phyloP scores from a whole-genome alignment of 2,113 vertebrate species.

The Verasper variegatus region DNA sequence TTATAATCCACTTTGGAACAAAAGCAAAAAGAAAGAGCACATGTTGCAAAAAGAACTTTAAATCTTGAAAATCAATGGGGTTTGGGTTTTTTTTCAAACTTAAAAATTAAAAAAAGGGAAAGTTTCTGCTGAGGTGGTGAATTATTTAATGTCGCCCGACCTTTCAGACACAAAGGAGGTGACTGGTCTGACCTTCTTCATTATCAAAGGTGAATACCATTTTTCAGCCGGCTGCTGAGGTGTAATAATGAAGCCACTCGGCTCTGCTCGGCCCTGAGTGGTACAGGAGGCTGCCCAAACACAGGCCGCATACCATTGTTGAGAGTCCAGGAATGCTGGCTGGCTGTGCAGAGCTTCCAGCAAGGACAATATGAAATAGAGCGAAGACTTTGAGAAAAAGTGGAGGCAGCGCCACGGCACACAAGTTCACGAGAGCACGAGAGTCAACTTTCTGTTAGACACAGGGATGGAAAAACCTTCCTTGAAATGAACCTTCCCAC shows the following conservation, averaged over 20 bases:
- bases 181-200: conserved; percentile 8
- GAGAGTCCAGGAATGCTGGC: conserved; percentile 38
- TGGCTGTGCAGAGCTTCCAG: background rate
- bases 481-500: background rate
- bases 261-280: conserved; percentile 26
- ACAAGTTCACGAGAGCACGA: background rate
- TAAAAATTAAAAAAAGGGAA: background rate
- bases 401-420: too few relatives aligned
- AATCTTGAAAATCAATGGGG: background rate
- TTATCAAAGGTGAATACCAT: conserved; percentile 51
- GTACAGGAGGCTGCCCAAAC: conserved; percentile 40
- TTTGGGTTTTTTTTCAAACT: background rate
- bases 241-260: conserved; percentile 50
- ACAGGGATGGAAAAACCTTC: background rate
- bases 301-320: conserved; percentile 50
- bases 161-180: conserved; percentile 25
- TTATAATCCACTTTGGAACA: background rate
- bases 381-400: too few relatives aligned
- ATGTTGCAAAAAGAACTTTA: background rate
- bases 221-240: conserved; percentile 48
- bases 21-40: background rate
- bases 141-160: conserved; percentile 4
- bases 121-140: background rate
- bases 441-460: background rate
- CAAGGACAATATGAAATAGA: background rate